A percentile compares a stretch with the other conserved stretches of the same genome.
Conservation (phyloP, 92 coral and sea anemone genomes). For the Zoanthus gigantus region DNA sequence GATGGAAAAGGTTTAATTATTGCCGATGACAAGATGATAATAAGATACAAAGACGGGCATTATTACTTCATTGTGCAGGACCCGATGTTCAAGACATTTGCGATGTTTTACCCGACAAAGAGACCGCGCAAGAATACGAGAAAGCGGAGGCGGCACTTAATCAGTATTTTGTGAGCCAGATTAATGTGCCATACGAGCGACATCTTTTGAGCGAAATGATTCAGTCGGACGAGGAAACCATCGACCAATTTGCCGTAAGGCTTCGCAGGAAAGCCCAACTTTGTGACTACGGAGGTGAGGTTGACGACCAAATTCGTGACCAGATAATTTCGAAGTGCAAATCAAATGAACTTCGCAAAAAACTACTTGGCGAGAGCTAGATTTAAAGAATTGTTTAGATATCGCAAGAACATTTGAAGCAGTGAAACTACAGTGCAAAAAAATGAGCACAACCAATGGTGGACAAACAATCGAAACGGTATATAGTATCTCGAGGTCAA, state of each 20-base stretch:
- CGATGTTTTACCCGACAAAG: too few relatives aligned
- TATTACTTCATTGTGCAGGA: too few relatives aligned
- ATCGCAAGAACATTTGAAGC: conserved; percentile 24
- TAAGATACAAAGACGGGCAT: too few relatives aligned
- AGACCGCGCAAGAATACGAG: too few relatives aligned
- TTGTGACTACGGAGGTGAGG: conserved; percentile 49
- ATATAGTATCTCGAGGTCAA: not conserved
- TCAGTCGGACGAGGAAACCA: conserved; percentile 12
- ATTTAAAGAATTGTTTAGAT: conserved; percentile 8
- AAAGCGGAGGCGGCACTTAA: conserved; percentile 49
- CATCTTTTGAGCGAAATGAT: conserved; percentile 58
- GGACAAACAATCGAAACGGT: too few relatives aligned
- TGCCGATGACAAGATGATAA: too few relatives aligned
- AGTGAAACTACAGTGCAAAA: not conserved
- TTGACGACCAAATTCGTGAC: conserved; percentile 56
- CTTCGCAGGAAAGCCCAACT: conserved; percentile 37
- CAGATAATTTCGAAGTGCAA: conserved; percentile 52
- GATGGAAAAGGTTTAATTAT: too few relatives aligned
- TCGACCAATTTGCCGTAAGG: conserved; percentile 45
- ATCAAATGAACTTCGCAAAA: conserved; percentile 43
- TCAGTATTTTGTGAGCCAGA: conserved; percentile 54
- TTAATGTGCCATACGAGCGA: conserved; percentile 65
- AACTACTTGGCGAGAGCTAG: conserved; percentile 13
- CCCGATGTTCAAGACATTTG: too few relatives aligned
- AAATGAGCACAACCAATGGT: conserved; percentile 1